Evolutionary conservation across 2,888 invertebrate species (phyloP).

Genomic region (Lissocephala sabroskyi): DNA sequence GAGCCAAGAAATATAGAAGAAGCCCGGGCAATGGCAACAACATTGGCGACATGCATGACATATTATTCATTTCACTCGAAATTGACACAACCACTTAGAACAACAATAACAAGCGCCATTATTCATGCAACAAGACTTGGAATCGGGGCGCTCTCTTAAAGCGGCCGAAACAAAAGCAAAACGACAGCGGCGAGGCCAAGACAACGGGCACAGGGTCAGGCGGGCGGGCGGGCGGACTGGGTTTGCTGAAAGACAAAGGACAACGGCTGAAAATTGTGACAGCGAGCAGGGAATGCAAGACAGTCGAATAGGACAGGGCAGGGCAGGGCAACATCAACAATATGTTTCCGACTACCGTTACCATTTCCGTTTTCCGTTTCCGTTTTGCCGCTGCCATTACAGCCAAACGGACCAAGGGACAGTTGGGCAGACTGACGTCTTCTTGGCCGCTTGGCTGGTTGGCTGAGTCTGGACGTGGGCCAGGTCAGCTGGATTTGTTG

Average conservation of each 20-base stretch:
- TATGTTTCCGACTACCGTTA: constrained; percentile 42
- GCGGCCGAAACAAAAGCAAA: not conserved
- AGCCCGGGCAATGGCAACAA: constrained; percentile 8
- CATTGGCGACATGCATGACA: constrained; percentile 35
- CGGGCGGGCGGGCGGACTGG: constrained; percentile 16
- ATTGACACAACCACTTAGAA: constrained; percentile 53
- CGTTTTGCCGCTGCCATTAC: not conserved
- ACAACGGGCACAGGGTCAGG: not conserved
- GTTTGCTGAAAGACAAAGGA: constrained; percentile 33
- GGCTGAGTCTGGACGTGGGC: constrained; percentile 9
- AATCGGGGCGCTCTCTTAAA: not conserved
- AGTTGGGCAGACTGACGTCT: too few relatives aligned
- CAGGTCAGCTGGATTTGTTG: constrained; percentile 3
- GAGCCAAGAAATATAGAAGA: not conserved
- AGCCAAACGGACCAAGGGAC: too few relatives aligned
- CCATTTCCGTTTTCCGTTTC: constrained; percentile 26
- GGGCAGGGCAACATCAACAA: constrained; percentile 24
- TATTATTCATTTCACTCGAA: constrained; percentile 51
- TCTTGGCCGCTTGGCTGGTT: too few relatives aligned
- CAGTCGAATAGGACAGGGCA: not conserved
- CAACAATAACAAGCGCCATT: constrained; percentile 46
- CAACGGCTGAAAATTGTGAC: constrained; percentile 16
- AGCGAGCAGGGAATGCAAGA: not conserved
- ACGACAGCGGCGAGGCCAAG: not conserved
- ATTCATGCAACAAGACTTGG: constrained; percentile 26